Conservation (phyloP, 1,140 invertebrate genomes). For the Phortica variegata region DNA sequence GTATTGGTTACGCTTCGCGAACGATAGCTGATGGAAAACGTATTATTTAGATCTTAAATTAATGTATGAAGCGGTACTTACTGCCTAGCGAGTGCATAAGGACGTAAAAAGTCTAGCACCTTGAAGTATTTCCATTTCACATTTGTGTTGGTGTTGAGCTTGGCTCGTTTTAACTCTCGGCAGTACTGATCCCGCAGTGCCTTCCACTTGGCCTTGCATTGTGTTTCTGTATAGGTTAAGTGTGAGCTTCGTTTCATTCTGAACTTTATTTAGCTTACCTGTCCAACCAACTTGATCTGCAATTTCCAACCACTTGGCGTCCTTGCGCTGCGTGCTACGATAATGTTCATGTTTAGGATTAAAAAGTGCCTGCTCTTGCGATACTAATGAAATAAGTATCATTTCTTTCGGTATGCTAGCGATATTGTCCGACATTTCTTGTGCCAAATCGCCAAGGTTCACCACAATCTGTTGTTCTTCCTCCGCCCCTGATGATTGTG, state of each 20-base stretch:
- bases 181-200: slow-evolving; percentile 52
- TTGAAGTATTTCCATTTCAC: slow-evolving; percentile 55
- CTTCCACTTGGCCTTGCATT: slow-evolving; percentile 54
- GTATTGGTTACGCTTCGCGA: slow-evolving; percentile 20
- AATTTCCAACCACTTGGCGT: slow-evolving; percentile 48
- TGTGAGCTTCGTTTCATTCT: not conserved
- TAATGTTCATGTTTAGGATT: slow-evolving; percentile 50
- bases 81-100: slow-evolving; percentile 47
- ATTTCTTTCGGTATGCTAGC: slow-evolving; percentile 40
- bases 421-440: slow-evolving; percentile 24
- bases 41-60: not conserved
- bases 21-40: slow-evolving; percentile 30
- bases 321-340: slow-evolving; percentile 42
- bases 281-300: slow-evolving; percentile 41
- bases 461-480: slow-evolving; percentile 5
- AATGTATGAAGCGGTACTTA: slow-evolving; percentile 12
- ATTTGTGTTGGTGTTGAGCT: slow-evolving; percentile 34
- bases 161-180: slow-evolving; percentile 45
- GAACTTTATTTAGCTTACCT: slow-evolving; percentile 24
- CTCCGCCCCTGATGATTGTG: not conserved
- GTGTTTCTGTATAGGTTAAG: slow-evolving; percentile 15
- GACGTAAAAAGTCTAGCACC: slow-evolving; percentile 47
- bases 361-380: slow-evolving; percentile 45
- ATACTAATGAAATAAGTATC: slow-evolving; percentile 43
- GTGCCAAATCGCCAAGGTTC: slow-evolving; percentile 28